phyloP scores from a whole-genome alignment of 2,888 invertebrate species.

The Anoplius nigerrimus region DNA sequence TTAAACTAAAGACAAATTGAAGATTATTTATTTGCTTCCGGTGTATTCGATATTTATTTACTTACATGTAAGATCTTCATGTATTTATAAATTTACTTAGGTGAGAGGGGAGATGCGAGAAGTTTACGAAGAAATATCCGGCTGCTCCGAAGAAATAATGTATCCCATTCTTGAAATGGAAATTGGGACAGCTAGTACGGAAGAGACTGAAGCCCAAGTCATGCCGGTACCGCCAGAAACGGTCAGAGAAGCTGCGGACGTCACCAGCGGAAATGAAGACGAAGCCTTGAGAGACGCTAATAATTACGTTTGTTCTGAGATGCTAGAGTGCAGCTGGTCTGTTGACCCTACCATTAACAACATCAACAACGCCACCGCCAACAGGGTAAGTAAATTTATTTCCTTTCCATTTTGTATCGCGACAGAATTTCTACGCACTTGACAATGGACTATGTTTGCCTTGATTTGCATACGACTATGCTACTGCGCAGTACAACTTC shows the following conservation, averaged over 20 bases:
- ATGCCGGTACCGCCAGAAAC: conserved; percentile 46
- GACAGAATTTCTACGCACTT: too few species aligned
- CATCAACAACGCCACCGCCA: conserved; percentile 59
- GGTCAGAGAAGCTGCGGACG: conserved; percentile 55
- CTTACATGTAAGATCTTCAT: background rate
- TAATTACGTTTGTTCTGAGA: conserved; percentile 81
- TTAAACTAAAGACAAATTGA: too few species aligned
- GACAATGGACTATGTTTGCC: too few species aligned
- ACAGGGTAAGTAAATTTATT: conserved; percentile 45
- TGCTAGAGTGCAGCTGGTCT: conserved; percentile 71
- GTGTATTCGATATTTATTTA: background rate
- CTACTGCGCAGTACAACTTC: too few species aligned
- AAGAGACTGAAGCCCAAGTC: conserved; percentile 59
- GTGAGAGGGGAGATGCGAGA: conserved; percentile 72
- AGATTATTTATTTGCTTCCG: background rate
- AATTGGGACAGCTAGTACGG: conserved; percentile 62
- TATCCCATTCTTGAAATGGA: conserved; percentile 72
- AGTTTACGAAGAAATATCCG: conserved; percentile 72
- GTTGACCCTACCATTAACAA: conserved; percentile 69
- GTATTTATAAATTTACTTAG: conserved; percentile 42
- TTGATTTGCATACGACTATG: too few species aligned
- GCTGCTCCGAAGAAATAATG: conserved; percentile 71
- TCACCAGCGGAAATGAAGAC: conserved; percentile 75
- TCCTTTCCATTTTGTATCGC: too few species aligned
- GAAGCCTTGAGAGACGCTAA: conserved; percentile 86